Evolutionary conservation across 2,797 vertebrate species (phyloP).

Genomic region (Liparis tanakae): DNA sequence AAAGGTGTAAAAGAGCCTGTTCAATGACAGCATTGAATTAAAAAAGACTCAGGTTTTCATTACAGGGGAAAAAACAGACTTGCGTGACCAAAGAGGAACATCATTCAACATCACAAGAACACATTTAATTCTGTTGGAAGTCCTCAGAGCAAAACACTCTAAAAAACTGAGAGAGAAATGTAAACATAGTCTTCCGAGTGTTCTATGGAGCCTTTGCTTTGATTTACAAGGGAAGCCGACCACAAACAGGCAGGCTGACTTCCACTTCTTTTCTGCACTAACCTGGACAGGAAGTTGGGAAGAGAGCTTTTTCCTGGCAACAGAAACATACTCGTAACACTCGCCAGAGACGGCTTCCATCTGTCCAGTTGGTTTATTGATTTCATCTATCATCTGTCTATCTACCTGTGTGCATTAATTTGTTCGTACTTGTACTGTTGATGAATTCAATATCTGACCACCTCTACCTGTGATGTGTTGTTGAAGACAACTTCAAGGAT

Average conservation of each 20-base stretch:
- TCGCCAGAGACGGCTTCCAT: constrained; percentile 15
- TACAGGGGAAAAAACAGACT: constrained; percentile 4
- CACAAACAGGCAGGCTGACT: constrained; percentile 40
- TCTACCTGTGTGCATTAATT: constrained; percentile 19
- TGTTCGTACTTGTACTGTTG: constrained; percentile 18
- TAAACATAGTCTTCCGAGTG: constrained; percentile 37
- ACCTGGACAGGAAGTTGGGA: constrained; percentile 26
- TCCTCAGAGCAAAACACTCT: constrained; percentile 27
- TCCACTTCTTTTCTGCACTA: constrained; percentile 24
- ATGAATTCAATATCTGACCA: no score
- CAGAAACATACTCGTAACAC: background rate
- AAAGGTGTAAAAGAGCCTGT: background rate
- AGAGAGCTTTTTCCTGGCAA: constrained; percentile 1
- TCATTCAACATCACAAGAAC: constrained; percentile 14
- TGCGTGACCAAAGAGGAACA: background rate
- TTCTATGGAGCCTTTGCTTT: constrained; percentile 42
- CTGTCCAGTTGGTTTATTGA: constrained; percentile 24
- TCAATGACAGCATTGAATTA: constrained; percentile 20
- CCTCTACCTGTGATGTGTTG: constrained; percentile 9
- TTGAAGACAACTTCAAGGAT: constrained; percentile 21
- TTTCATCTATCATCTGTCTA: constrained; percentile 18
- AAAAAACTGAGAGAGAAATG: constrained; percentile 33
- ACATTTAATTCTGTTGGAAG: constrained; percentile 5
- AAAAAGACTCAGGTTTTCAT: constrained; percentile 9
- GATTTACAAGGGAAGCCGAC: constrained; percentile 47